Base-by-base conservation (phyloP, 2,888 invertebrate genomes). In the Trissonchulus sp. region DNA sequence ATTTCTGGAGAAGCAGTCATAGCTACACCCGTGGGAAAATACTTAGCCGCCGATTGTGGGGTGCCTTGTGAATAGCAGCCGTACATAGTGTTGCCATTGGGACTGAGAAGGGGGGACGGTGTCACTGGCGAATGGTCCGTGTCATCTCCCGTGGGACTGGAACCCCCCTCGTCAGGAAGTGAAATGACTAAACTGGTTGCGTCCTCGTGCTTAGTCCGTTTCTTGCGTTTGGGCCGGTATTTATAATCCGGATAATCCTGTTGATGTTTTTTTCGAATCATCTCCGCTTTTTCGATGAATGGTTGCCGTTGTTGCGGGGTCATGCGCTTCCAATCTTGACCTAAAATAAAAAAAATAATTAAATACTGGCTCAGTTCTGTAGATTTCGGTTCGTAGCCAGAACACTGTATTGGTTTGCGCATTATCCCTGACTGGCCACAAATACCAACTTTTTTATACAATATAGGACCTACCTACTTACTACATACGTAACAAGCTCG, bases 191-290 rank as follows among this genome's bases (percentile, higher is more conserved):
- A 48, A 48, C 48, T 23, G 48, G 8, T 23, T 23, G 8, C 48
- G 48, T 48, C 48, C 48, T 23, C 23, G 48, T 8, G 23, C 23
- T 48, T 48, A 15, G 48, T 8, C 23, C 48, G 48, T 69, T 69
- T 69, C 18, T 31, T 23, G 37, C 76, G 30, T 28, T 69, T 35
- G 2, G 74, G 76, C 31, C 74, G 68, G 31, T 76, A 76, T 37
- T 76, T 76, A 72, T 76, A 76, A 62, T 75, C 72, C 31, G 76
- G 76, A 63, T 76, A 35, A 60, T 75, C 73, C 8, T 33, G 18
- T 28, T 60, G 74, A 63, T 76, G 76, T 34, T 76, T 63, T 1
- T 60, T 72, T 30, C 74, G 72, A n/a, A 76, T 68, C 1, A 34
- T 8, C 34, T 75, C 72, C 3, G 76, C 76, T 38, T 68, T 30